Percentiles rank a stretch among this genome's conserved stretches.
Conservation (phyloP, 2,888 invertebrate genomes). For the Drosophila mimetica region DNA sequence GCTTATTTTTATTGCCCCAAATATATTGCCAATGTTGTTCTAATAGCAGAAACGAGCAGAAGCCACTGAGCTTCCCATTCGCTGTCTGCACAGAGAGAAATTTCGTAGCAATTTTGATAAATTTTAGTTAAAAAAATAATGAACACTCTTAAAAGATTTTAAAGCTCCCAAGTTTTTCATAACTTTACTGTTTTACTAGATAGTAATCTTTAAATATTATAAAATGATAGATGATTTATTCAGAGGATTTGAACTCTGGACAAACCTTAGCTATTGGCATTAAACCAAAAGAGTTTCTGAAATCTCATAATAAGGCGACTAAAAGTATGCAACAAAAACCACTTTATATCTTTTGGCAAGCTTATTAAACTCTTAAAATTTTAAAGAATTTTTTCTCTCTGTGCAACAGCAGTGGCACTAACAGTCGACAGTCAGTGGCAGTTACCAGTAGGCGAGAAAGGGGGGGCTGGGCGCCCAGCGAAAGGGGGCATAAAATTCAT, state of each 20-base stretch:
- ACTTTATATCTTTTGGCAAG: too few species aligned
- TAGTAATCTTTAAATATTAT: too few species aligned
- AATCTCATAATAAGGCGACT: not conserved
- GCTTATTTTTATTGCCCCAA: conserved; percentile 77
- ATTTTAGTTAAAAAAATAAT: too few species aligned
- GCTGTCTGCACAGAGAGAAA: conserved; percentile 15
- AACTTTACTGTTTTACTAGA: too few species aligned
- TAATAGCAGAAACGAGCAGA: conserved; percentile 75
- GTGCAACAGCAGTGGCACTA: conserved; percentile 33
- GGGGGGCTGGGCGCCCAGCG: not conserved
- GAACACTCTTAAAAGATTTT: too few species aligned
- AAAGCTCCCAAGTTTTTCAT: too few species aligned
- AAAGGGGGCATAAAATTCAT: conserved; percentile 69
- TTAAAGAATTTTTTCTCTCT: conserved; percentile 2
- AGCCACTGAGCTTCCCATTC: conserved; percentile 27
- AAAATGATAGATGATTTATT: too few species aligned
- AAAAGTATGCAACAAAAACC: too few species aligned
- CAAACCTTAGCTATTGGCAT: too few species aligned
- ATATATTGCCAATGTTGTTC: conserved; percentile 79
- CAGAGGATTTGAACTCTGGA: too few species aligned
- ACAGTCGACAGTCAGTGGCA: conserved; percentile 39
- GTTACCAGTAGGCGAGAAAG: conserved; percentile 16
- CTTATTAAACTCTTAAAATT: not conserved
- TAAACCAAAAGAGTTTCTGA: not conserved
- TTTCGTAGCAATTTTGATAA: too few species aligned